Base-by-base conservation (phyloP, 2,797 vertebrate species). In the Liasis olivaceus region DNA sequence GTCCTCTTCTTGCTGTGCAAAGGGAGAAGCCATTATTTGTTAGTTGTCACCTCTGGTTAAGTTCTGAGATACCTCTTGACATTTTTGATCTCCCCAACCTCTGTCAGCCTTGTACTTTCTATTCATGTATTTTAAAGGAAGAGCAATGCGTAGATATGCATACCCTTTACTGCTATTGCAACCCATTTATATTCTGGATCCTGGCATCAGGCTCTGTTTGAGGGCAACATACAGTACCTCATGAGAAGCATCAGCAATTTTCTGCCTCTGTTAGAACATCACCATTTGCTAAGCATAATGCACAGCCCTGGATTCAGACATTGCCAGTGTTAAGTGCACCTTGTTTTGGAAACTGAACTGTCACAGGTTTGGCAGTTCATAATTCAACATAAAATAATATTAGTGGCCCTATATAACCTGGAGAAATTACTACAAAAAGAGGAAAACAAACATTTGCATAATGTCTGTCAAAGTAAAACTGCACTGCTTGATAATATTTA, bases 401-500 rank as follows among this genome's bases (percentile, higher is more conserved):
- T 63, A 60, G 59, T 6, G 24, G 54, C 22, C 60, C 28, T 87
- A 87, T 1, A 54, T 64, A 90, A 87, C 20, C 17, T 88, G 56
- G 22, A 63, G 47, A 36, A 88, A 88, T 84, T 54, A 64, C 47
- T 47, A 36, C 62, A 89, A 92, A 94, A 95, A 91, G 85, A 91
- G 31, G 47, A 94, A 86, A 89, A 63, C 85, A 1, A 95, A 94
- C n/a, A 89, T 94, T 94, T 89, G 56, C 0, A 4, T 93, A 94
- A 62, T 84, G 88, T 91, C 69, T 87, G 66, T 56, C 90, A 86
- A 42, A 89, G 77, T 58, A 47, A 5, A 3, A 9, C 85, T 87
- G 28, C 0, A 0, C 60, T 92, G 86, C 93, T 87, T 95, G 93
- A 93, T 88, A 94, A 51, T 86, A 88, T 56, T 86, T 93, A 59